Percentiles rank a stretch among this genome's conserved stretches.
Evolutionary conservation across 2,797 vertebrate species (phyloP).

Genomic region (Carduelis carduelis): DNA sequence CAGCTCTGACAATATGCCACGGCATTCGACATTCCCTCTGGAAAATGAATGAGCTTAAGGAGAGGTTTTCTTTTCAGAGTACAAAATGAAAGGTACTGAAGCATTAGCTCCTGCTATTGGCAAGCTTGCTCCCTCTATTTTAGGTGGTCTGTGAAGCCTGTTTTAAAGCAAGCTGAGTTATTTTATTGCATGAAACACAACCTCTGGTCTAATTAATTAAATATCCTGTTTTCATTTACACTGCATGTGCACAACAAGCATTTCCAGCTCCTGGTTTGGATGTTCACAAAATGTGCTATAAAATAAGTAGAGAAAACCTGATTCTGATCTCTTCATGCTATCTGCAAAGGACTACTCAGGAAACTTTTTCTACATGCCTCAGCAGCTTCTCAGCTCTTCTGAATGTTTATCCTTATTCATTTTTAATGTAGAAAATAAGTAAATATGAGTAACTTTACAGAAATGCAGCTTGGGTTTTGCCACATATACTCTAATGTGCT

Average conservation of each 20-base stretch:
- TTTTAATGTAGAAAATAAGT: conserved; percentile 13
- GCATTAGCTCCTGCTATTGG: conserved; percentile 67
- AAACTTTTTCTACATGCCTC: conserved; percentile 17
- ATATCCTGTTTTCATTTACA: background rate
- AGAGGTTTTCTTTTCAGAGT: conserved; percentile 61
- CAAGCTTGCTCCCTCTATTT: conserved; percentile 54
- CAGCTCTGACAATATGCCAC: conserved; percentile 62
- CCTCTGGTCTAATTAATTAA: background rate
- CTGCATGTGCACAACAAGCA: background rate
- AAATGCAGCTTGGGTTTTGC: background rate
- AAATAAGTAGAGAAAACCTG: conserved; percentile 20
- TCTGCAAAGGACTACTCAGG: conserved; percentile 43
- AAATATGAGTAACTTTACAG: background rate
- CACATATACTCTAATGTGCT: background rate
- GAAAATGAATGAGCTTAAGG: conserved; percentile 72
- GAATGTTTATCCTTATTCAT: background rate
- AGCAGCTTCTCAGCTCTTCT: background rate
- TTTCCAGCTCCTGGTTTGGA: background rate
- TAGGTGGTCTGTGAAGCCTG: conserved; percentile 22
- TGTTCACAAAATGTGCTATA: conserved; percentile 22
- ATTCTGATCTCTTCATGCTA: conserved; percentile 23
- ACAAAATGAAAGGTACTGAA: conserved; percentile 69
- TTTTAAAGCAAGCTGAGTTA: conserved; percentile 34
- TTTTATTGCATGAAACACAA: background rate
- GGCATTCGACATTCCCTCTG: conserved; percentile 62